Evolutionary conservation across 1,140 invertebrate genomes (phyloP).

Genomic region (Zaprionus inermis): DNA sequence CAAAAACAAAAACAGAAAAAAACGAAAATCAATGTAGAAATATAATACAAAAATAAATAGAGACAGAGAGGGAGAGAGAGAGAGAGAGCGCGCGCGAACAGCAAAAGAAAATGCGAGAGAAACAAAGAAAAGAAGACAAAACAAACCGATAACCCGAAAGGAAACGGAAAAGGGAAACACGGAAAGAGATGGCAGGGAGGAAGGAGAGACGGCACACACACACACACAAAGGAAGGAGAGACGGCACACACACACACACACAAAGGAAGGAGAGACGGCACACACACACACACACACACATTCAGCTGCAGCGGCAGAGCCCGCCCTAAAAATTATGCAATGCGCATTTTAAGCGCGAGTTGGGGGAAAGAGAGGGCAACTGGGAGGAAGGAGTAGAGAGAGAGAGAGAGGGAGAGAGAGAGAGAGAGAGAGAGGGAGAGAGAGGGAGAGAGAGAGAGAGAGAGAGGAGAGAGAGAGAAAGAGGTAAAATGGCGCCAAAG

Average conservation of each 20-base stretch:
- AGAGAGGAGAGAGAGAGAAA: not conserved
- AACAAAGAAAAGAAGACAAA: constrained; percentile 16
- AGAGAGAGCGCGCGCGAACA: constrained; percentile 10
- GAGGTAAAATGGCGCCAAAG: no score
- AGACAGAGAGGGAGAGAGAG: not conserved
- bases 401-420: not conserved
- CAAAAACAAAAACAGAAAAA: constrained; percentile 47
- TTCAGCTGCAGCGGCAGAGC: not conserved
- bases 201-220: not conserved
- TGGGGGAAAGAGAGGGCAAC: not conserved
- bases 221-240: not conserved
- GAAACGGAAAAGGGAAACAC: constrained; percentile 2
- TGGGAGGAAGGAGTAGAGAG: no score
- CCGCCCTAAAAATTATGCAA: constrained; percentile 22
- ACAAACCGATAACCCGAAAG: not conserved
- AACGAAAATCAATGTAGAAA: constrained; percentile 58
- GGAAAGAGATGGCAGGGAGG: not conserved
- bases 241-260: constrained; percentile 2
- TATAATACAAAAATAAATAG: constrained; percentile 36
- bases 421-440: not conserved
- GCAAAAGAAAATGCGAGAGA: constrained; percentile 13
- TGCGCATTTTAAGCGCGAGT: constrained; percentile 9
- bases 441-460: not conserved
- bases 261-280: not conserved
- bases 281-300: constrained; percentile 11